Conservation (phyloP, 2,888 invertebrate species). For the Xanthorhoe designata region DNA sequence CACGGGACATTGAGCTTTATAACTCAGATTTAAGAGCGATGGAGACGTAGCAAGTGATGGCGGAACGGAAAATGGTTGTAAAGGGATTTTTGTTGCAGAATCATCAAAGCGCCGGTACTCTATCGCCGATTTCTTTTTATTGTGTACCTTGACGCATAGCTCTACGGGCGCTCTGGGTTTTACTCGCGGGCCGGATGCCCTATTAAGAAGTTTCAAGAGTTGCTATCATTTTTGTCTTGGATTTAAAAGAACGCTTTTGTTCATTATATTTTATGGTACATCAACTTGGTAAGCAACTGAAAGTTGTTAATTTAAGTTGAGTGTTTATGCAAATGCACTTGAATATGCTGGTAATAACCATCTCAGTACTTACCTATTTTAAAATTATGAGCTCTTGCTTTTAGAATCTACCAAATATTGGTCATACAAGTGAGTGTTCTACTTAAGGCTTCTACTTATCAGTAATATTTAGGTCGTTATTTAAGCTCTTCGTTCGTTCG, state of each 20-base stretch:
- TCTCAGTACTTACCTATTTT: not conserved
- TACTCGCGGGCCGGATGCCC: conserved; percentile 16
- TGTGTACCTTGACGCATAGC: conserved; percentile 42
- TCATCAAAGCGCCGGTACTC: conserved; percentile 39
- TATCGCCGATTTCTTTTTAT: conserved; percentile 45
- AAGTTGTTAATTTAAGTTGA: not conserved
- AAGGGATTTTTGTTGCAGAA: conserved; percentile 36
- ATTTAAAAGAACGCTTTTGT: conserved; percentile 9
- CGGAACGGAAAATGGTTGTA: conserved; percentile 22
- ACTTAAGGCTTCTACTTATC: too few relatives aligned
- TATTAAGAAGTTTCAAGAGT: conserved; percentile 26
- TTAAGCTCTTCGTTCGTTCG: too few relatives aligned
- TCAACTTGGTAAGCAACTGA: not conserved
- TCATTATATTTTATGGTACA: conserved; percentile 2
- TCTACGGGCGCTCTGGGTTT: conserved; percentile 22
- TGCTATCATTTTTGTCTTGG: conserved; percentile 1
- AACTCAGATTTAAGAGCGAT: conserved; percentile 22
- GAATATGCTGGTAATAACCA: not conserved
- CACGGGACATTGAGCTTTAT: conserved; percentile 40
- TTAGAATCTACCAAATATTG: too few relatives aligned
- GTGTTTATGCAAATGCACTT: not conserved
- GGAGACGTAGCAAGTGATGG: conserved; percentile 13
- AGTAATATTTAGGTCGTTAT: too few relatives aligned
- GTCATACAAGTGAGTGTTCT: too few relatives aligned
- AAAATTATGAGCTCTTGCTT: too few relatives aligned